Evolutionary conservation across 2,888 invertebrate genomes (phyloP).

Genomic region (Cecidostiba fungosa): DNA sequence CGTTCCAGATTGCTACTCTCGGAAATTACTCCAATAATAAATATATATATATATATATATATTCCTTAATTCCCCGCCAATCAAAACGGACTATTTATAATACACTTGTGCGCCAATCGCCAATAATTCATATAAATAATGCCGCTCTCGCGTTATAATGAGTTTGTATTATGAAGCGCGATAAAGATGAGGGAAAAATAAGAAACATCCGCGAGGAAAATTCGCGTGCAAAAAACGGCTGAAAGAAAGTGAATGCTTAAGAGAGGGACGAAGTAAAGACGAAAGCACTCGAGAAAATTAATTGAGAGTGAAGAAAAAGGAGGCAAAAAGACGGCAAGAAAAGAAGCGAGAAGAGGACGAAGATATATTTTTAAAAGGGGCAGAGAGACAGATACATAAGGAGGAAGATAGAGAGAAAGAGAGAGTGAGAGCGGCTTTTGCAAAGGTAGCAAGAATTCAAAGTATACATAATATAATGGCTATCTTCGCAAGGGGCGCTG

Average conservation of each 20-base stretch:
- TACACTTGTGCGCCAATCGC: neutral
- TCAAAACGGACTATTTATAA: neutral
- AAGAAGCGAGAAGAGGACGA: slow-evolving; percentile 46
- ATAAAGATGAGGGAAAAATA: slow-evolving; percentile 37
- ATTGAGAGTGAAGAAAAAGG: slow-evolving; percentile 52
- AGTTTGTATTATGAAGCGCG: slow-evolving; percentile 37
- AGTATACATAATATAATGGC: slow-evolving; percentile 69
- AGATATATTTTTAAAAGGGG: slow-evolving; percentile 40
- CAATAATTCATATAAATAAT: slow-evolving; percentile 19
- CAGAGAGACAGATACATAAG: slow-evolving; percentile 43
- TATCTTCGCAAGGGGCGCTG: slow-evolving; percentile 61
- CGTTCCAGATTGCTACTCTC: neutral
- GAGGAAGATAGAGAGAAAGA: slow-evolving; percentile 36
- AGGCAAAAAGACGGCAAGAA: slow-evolving; percentile 35
- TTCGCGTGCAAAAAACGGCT: slow-evolving; percentile 32
- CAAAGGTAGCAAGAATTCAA: slow-evolving; percentile 68
- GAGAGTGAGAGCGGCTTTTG: slow-evolving; percentile 63
- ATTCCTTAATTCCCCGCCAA: neutral
- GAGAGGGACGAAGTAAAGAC: slow-evolving; percentile 43
- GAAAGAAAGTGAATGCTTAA: slow-evolving; percentile 54
- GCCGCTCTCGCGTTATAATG: slow-evolving; percentile 24
- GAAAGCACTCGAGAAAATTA: slow-evolving; percentile 63
- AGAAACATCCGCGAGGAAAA: slow-evolving; percentile 50
- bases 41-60: too few relatives aligned
- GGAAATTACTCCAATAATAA: neutral